Percentiles rank a stretch among this genome's conserved stretches.
Evolutionary conservation across 2,888 invertebrate species (phyloP).

Genomic region (Dascillus cervinus): DNA sequence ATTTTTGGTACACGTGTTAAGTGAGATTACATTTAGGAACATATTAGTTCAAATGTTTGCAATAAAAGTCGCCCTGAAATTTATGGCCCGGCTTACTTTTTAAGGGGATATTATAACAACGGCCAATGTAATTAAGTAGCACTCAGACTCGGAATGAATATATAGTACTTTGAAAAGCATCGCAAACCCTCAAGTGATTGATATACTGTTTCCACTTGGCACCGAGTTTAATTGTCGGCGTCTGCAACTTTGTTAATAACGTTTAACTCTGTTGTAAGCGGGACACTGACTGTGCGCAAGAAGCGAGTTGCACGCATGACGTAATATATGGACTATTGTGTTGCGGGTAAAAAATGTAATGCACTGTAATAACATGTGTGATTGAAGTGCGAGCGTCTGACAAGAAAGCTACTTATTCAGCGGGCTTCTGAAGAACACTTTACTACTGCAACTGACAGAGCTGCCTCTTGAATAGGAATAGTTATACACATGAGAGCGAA

Average conservation of each 20-base stretch:
- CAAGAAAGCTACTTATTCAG: slow-evolving; percentile 37
- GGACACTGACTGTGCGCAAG: slow-evolving; percentile 11
- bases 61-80: too few relatives aligned
- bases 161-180: not conserved
- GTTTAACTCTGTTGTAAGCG: slow-evolving; percentile 15
- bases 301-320: slow-evolving; percentile 17
- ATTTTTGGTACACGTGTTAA: too few relatives aligned
- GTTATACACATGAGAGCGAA: slow-evolving; percentile 10
- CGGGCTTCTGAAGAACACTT: slow-evolving; percentile 33
- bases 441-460: slow-evolving; percentile 30
- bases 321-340: slow-evolving; percentile 42
- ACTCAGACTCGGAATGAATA: too few relatives aligned
- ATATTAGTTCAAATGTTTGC: too few relatives aligned
- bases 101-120: too few relatives aligned
- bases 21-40: too few relatives aligned
- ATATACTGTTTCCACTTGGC: slow-evolving; percentile 17
- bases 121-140: too few relatives aligned
- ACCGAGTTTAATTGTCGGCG: slow-evolving; percentile 34
- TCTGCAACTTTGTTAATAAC: slow-evolving; percentile 27
- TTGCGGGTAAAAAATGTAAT: slow-evolving; percentile 34
- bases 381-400: slow-evolving; percentile 34
- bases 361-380: slow-evolving; percentile 38
- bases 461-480: slow-evolving; percentile 15
- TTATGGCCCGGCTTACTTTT: too few relatives aligned
- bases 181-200: slow-evolving; percentile 8